Percentiles rank a stretch among this genome's conserved stretches.
These are phyloP conservation scores for Pedetes capensis DNA, from an alignment of 2,113 vertebrate species.

Conservation along the genomic window DNA sequence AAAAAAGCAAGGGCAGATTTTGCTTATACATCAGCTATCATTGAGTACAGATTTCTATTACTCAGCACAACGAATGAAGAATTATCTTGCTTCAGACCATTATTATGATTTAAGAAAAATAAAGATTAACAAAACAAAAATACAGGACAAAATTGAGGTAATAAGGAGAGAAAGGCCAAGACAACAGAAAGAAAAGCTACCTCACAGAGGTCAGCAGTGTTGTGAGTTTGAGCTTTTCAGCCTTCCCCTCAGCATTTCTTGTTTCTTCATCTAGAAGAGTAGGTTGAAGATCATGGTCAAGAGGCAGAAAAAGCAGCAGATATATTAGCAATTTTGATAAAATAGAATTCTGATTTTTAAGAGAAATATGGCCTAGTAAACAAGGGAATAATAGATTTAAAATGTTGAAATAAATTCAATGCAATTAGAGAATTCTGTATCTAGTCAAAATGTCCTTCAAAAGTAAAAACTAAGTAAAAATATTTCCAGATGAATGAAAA, in stretches of 20 bases:
- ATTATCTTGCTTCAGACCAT: background rate
- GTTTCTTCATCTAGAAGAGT: background rate
- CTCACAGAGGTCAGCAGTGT: background rate
- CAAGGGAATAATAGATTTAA: background rate
- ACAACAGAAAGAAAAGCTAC: background rate
- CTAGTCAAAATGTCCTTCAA: background rate
- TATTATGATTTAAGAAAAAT: background rate
- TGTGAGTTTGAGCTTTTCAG: background rate
- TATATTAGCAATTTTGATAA: background rate
- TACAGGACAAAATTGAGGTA: background rate
- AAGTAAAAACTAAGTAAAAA: slow-evolving; percentile 19
- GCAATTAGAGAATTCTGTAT: background rate
- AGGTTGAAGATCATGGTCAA: background rate
- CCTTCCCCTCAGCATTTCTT: background rate
- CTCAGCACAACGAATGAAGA: background rate
- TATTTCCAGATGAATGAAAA: background rate
- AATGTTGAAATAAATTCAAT: background rate
- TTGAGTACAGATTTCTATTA: background rate
- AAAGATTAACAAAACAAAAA: background rate
- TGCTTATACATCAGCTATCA: background rate
- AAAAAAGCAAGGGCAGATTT: background rate
- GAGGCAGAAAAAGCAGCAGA: background rate
- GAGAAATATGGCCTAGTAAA: background rate
- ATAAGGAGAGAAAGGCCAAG: background rate
- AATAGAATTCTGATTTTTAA: background rate